Base-by-base conservation (phyloP, 1,140 invertebrate species). In the Wiebesia pumilae region DNA sequence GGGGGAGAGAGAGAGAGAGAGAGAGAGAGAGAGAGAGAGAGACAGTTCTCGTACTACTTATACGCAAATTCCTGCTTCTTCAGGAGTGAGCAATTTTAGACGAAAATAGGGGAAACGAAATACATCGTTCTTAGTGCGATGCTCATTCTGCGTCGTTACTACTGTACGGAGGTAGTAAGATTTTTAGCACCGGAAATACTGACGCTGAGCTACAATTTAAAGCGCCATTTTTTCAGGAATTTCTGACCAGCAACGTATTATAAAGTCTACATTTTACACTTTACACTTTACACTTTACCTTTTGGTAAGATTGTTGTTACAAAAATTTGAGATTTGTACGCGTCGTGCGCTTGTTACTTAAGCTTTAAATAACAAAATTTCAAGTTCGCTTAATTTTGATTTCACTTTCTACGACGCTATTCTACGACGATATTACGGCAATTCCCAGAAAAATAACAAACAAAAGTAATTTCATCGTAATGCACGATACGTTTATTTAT, bases 31-130 rank as follows among this genome's bases (percentile, higher is more conserved):
- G 71, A 75, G 30, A 33, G 35, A 19, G 12, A 7, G 38, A 38
- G 40, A 43, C 24, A 33, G 71, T 21, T 38, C 71, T 75, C 14
- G 71, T 21, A 75, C 71, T 75, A 75, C 71, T 75, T 75, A 75
- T 75, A 75, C 38, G 71, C 38, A 38, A 75, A 75, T 75, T 75
- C 71, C 71, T n/a, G 71, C 10, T 21, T 21, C 21, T 24, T n/a
- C 71, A 38, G 21, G 71, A 75, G 43, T 75, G 71, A 43, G 40
- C 71, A 43, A 43, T 38, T 75, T 43, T 12, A n/a, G 71, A 40
- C 71, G 71, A 75, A 75, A 75, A 75, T 43, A 75, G 71, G 71
- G 71, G 27, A 75, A 75, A 75, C 38, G 71, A 40, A 73, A 43
- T 21, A 12, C 77, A 27, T 21, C 77, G 47, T n/a, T 35, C 4